phyloP scores from a whole-genome alignment of 2,888 invertebrate genomes.

The Cataglyphis cursor region DNA sequence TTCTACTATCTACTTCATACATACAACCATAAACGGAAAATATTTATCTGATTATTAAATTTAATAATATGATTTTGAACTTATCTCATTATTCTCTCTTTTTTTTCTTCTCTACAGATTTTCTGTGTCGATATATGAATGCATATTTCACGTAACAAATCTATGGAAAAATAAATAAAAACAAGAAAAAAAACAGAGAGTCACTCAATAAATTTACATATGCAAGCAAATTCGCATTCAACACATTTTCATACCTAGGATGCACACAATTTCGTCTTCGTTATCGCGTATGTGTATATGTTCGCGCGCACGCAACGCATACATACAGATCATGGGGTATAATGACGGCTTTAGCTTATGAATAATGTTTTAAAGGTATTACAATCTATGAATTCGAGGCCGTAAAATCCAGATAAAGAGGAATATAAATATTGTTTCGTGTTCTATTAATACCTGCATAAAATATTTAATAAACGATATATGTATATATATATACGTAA shows the following conservation, averaged over 20 bases:
- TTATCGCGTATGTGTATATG: conserved; percentile 12
- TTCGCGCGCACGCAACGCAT: conserved; percentile 12
- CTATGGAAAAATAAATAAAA: neutral
- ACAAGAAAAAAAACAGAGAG: neutral
- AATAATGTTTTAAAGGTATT: conserved; percentile 72
- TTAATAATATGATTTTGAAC: neutral
- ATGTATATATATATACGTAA: conserved; percentile 16
- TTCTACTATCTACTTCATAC: conserved; percentile 63
- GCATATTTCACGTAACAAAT: conserved; percentile 11
- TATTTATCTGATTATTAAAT: neutral
- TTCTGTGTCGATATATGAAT: neutral
- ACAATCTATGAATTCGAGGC: conserved; percentile 70
- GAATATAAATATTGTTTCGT: conserved; percentile 61
- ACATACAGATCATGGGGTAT: conserved; percentile 66
- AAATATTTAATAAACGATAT: conserved; percentile 46
- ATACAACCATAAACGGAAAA: neutral
- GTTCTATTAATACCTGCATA: conserved; percentile 40
- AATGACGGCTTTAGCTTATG: conserved; percentile 75
- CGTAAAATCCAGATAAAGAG: conserved; percentile 64
- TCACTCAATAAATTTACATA: conserved; percentile 24
- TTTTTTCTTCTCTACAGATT: neutral
- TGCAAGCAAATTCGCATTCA: conserved; percentile 9
- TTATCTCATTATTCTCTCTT: neutral
- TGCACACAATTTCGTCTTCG: conserved; percentile 13
- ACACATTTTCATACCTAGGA: neutral